Base-by-base conservation (phyloP, 2,888 invertebrate species). In the Lasiommata megera region DNA sequence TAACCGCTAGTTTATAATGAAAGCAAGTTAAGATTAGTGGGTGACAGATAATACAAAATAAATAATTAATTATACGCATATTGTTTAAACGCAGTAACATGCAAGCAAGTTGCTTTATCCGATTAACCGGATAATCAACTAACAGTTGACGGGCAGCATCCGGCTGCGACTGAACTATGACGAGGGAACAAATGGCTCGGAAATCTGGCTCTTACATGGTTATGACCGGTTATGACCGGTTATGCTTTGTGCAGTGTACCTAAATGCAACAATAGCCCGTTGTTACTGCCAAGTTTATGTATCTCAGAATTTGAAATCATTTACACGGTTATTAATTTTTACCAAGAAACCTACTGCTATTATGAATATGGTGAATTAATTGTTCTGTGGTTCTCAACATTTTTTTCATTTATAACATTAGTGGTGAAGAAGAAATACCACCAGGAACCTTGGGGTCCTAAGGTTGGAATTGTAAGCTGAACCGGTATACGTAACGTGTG, bases 81-180 rank as follows among this genome's bases (percentile, higher is more conserved):
- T 29, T 16, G 9, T 46, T 46, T 31, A 16, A 16, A 46, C 16
- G 11, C 16, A 17, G 11, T 56, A 61, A 56, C 52, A 54, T 48
- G 52, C 58, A 29, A 56, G 65, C 56, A 16, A 58, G 60, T 62
- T 60, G 65, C 66, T 63, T 61, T 67, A 64, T 68, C 69, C 72
- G 71, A 73, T 71, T 76, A 77, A 69, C 80, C 81, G 87, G 84
- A 84, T 87, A 84, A 87, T 87, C 84, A 88, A 89, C 88, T 88
- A 86, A 80, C 82, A 78, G 82, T 72, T 83, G 86, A 83, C 85
- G 83, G 86, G 79, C 72, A 82, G 82, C 85, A 82, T 84, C 84
- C 88, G 82, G 80, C 72, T 84, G 83, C 82, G 80, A 63, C 79
- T 80, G 82, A 83, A 80, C 79, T 79, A 79, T 81, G 83, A 84